Evolutionary conservation across 2,888 invertebrate genomes (phyloP).

Genomic region (Tribolium freemani): DNA sequence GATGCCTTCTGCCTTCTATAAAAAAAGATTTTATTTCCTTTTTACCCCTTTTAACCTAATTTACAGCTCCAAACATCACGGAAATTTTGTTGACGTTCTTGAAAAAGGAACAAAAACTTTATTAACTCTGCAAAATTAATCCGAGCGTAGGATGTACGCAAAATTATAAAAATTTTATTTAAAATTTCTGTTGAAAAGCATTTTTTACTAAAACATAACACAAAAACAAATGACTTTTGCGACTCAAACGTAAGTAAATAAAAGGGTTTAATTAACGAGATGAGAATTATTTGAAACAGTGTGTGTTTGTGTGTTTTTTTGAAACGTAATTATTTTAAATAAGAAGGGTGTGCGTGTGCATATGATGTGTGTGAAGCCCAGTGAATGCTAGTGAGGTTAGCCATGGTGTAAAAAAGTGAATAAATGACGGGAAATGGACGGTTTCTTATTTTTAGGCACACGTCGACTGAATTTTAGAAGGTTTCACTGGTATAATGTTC

Average conservation of each 20-base stretch:
- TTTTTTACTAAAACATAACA: background rate
- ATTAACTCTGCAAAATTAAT: background rate
- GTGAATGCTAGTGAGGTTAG: conserved; percentile 18
- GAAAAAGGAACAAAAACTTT: background rate
- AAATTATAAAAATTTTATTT: background rate
- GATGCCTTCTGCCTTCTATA: background rate
- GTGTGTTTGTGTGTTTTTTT: conserved; percentile 7
- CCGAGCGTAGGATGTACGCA: background rate
- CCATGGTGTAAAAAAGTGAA: conserved; percentile 33
- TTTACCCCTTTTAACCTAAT: background rate
- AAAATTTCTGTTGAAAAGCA: background rate
- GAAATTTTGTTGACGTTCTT: background rate
- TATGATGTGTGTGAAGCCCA: conserved; percentile 32
- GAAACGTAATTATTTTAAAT: conserved; percentile 32
- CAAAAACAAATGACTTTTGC: background rate
- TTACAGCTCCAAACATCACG: background rate
- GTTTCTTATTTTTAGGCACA: conserved; percentile 43
- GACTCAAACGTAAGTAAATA: background rate
- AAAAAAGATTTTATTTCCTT: background rate
- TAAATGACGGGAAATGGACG: conserved; percentile 37
- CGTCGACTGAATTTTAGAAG: conserved; percentile 39
- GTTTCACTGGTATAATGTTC: conserved; percentile 39
- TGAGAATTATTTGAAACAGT: background rate
- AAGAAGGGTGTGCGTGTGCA: conserved; percentile 37
- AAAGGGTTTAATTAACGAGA: background rate